These are phyloP conservation scores for Scaptomyza reducta DNA, from an alignment of 2,888 invertebrate genomes.

Conservation along the genomic window DNA sequence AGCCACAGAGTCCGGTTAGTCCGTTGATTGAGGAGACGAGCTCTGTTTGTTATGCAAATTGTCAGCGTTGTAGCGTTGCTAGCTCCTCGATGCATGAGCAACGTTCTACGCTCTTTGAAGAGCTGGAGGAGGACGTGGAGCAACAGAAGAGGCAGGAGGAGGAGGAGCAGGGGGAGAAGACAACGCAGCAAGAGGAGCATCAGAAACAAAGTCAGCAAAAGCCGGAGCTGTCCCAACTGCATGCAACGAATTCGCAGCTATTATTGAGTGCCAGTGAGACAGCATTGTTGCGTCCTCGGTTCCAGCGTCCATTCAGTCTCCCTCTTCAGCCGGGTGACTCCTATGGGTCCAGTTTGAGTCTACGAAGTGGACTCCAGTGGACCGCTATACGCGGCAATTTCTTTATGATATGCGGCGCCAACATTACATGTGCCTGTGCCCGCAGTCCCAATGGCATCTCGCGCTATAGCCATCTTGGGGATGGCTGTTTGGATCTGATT, in stretches of 20 bases:
- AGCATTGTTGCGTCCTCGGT: conserved; percentile 47
- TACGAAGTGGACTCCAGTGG: conserved; percentile 82
- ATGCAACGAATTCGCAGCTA: conserved; percentile 8
- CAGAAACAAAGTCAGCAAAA: neutral
- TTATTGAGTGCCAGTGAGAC: conserved; percentile 45
- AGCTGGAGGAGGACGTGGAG: conserved; percentile 2
- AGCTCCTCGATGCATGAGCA: conserved; percentile 68
- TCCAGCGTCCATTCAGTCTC: conserved; percentile 42
- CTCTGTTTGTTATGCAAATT: conserved; percentile 74
- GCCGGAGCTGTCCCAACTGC: neutral
- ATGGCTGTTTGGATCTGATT: conserved; percentile 91
- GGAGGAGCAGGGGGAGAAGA: neutral
- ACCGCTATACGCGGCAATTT: conserved; percentile 89
- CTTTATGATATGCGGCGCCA: conserved; percentile 91
- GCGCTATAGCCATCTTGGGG: conserved; percentile 91
- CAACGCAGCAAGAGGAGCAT: neutral
- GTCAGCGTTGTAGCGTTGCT: conserved; percentile 70
- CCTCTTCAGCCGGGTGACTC: conserved; percentile 30
- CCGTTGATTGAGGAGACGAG: conserved; percentile 33
- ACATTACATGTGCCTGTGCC: conserved; percentile 90
- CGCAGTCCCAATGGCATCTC: conserved; percentile 91
- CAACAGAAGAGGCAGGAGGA: neutral
- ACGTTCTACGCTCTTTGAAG: conserved; percentile 32
- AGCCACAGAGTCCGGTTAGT: conserved; percentile 68
- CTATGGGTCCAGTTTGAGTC: conserved; percentile 37